Base-by-base conservation (phyloP, 2,113 vertebrate species). In the Poeciliopsis occidentalis region DNA sequence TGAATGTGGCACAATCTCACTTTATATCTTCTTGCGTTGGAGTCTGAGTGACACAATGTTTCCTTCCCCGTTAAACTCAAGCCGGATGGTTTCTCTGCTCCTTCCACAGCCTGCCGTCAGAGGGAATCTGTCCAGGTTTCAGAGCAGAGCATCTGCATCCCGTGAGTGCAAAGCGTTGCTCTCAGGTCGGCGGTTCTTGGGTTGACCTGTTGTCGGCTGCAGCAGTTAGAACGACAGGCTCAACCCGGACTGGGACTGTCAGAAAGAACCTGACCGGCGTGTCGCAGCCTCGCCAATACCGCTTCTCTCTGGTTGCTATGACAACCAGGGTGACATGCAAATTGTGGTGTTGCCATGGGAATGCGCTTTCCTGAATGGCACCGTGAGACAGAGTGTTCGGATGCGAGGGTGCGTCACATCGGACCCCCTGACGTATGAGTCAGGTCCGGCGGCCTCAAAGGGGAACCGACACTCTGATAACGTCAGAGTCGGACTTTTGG, bases 281-380 rank as follows among this genome's bases (percentile, higher is more conserved):
- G 71, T 79, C 74, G 19, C 79, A 64, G 79, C 79, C 74, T 71
- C 64, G 13, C 82, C 82, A 74, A 84, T 85, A 83, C 82, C 51
- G 39, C 64, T 75, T 73, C 78, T 73, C 63, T 12, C 51, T n/a
- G 73, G 91, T 93, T 88, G 83, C 91, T 78, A 88, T 91, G 86
- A 82, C 91, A 88, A 93, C 93, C 83, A 34, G 77, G 79, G 81
- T 87, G 87, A 87, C 88, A 88, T 87, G 84, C 85, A 83, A 80
- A 91, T 87, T 81, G 83, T 74, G 89, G 89, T 57, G 90, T 94
- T 91, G 87, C 91, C 87, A 94, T 92, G 90, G 92, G 81, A 88
- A 93, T 89, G 62, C 62, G 64, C 80, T 74, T 44, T 41, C 71
- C 67, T 76, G 69, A 76, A 68, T 17, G 66, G 71, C 65, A 77